These are phyloP conservation scores for Romanogobio albipinnatus DNA, from an alignment of 2,113 vertebrate species.

Conservation along the genomic window DNA sequence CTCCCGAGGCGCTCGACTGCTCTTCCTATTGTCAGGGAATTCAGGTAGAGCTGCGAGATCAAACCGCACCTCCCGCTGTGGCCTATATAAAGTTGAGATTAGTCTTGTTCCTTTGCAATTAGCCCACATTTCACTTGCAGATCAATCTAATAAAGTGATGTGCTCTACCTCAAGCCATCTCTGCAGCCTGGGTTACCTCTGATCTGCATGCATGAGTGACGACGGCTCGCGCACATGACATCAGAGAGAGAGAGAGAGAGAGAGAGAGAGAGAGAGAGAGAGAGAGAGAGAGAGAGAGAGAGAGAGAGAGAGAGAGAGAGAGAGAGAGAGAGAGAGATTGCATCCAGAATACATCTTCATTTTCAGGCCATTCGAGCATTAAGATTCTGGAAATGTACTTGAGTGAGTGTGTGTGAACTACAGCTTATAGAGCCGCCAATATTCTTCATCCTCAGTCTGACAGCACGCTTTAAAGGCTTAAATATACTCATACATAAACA, in stretches of 20 bases:
- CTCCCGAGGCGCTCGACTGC: slow-evolving; percentile 5
- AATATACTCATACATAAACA: background rate
- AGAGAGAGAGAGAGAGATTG: slow-evolving; percentile 17
- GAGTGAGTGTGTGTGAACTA: background rate
- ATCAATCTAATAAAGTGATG: slow-evolving; percentile 34
- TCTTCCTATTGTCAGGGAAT: slow-evolving; percentile 26
- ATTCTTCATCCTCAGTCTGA: background rate
- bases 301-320: too few relatives aligned
- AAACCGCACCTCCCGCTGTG: slow-evolving; percentile 8
- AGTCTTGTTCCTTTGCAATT: slow-evolving; percentile 49
- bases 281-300: too few relatives aligned
- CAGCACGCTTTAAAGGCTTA: background rate
- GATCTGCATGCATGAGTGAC: slow-evolving; percentile 37
- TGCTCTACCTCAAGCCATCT: slow-evolving; percentile 15
- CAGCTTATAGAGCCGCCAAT: background rate
- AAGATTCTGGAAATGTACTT: slow-evolving; percentile 19
- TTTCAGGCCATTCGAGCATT: slow-evolving; percentile 33
- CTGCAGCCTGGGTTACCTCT: background rate
- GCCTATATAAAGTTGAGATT: slow-evolving; percentile 38
- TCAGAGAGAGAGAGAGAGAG: background rate
- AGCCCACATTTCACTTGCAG: slow-evolving; percentile 36
- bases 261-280: too few relatives aligned
- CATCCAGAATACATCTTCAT: slow-evolving; percentile 36
- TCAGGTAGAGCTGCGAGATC: slow-evolving; percentile 35
- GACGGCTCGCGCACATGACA: slow-evolving; percentile 16